These are phyloP conservation scores for Tetragonula carbonaria DNA, from an alignment of 2,888 invertebrate genomes.

Conservation along the genomic window DNA sequence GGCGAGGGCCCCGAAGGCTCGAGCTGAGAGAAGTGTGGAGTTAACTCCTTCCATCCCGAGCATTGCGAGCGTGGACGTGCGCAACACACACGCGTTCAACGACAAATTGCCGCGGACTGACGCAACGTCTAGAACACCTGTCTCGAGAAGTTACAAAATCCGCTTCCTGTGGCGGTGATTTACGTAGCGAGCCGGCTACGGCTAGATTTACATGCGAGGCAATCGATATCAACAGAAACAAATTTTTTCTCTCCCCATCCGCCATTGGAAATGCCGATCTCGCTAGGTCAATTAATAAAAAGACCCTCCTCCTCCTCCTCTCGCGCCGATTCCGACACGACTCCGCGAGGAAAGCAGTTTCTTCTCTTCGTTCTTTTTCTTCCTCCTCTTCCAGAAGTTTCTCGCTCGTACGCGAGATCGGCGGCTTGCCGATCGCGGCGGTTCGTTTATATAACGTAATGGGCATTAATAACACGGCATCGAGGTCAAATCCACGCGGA, in stretches of 20 bases:
- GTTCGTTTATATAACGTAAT: slow-evolving; percentile 64
- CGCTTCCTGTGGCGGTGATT: slow-evolving; percentile 63
- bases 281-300: slow-evolving; percentile 20
- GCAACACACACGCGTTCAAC: slow-evolving; percentile 30
- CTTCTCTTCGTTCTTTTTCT: neutral
- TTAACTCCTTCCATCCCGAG: slow-evolving; percentile 57
- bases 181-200: slow-evolving; percentile 29
- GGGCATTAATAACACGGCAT: slow-evolving; percentile 62
- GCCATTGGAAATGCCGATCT: neutral
- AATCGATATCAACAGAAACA: slow-evolving; percentile 39
- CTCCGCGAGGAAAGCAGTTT: neutral
- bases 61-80: slow-evolving; percentile 27
- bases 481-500: slow-evolving; percentile 62
- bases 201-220: slow-evolving; percentile 28
- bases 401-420: neutral
- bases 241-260: neutral
- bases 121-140: slow-evolving; percentile 76
- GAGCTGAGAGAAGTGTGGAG: neutral
- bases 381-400: neutral
- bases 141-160: slow-evolving; percentile 75
- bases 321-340: neutral
- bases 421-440: slow-evolving; percentile 15
- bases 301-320: too few relatives aligned
- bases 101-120: slow-evolving; percentile 74
- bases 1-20: slow-evolving; percentile 28